Evolutionary conservation across 2,888 invertebrate species (phyloP), one percentile per base, ranked within the genome.

Genomic region (Nebria brevicollis): DNA sequence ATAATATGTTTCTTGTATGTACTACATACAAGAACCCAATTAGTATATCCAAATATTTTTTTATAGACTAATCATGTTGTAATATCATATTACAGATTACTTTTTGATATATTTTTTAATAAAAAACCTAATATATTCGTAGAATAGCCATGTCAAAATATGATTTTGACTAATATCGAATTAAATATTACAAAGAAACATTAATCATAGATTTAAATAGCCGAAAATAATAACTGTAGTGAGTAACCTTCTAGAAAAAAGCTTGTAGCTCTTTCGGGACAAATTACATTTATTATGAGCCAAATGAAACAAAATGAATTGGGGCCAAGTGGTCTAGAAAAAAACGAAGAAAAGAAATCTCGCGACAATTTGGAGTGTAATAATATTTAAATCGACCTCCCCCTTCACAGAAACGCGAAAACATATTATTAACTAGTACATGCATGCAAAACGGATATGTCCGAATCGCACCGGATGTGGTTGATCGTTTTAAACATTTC

Each of bases 371-470:
- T 54, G 2, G 13, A 8, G 54, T 8, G 8, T 54, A 54, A 54
- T 54, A 54, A 54, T 54, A 54, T 54, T 54, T 54, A 54, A 54
- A 54, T 54, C 54, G 2, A 13, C 8, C 54, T 2, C 13, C 54
- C 13, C 54, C 54, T 8, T 8, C 26, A 26, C 26, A 72, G 25
- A 68, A 25, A 68, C 13, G 25, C 5, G 68, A 68, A 68, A 25
- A 25, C 20, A 25, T 68, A 72, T 72, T 77, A 77, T 77, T 77
- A 77, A 13, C 77, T 72, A n/a, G n/a, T n/a, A 72, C 77, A 77
- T 72, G 77, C 77, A 77, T 72, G 77, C 77, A 65, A 68, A 77
- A 70, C 77, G 77, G 77, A 77, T 72, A 77, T 72, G 13, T 43
- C 72, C 72, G 72, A 72, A 77, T 72, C 72, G 64, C 10, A 54